phyloP scores from a whole-genome alignment of 1,140 invertebrate genomes.

The Pseudomyrmex gracilis region DNA sequence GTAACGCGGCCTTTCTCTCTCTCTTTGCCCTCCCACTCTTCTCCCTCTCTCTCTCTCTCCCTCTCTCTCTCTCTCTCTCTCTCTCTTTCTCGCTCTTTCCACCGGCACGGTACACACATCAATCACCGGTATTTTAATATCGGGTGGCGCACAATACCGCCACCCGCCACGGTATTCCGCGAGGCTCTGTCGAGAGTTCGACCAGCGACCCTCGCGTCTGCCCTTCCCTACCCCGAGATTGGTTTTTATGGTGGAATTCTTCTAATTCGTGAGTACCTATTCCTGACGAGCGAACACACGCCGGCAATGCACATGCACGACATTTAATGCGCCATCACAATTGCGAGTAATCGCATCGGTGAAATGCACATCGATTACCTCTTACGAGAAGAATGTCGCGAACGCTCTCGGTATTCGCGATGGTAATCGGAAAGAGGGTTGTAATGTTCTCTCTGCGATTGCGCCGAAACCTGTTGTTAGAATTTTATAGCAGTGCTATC shows the following conservation, averaged over 20 bases:
- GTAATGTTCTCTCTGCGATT: conserved; percentile 21
- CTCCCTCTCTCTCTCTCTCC: conserved; percentile 56
- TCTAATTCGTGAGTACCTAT: conserved; percentile 79
- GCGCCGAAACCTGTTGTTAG: not conserved
- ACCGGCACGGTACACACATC: conserved; percentile 84
- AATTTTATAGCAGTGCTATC: conserved; percentile 41
- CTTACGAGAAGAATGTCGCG: conserved; percentile 50
- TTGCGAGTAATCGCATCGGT: conserved; percentile 69
- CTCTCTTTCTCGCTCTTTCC: conserved; percentile 52
- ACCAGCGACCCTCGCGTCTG: conserved; percentile 26
- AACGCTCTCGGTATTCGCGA: conserved; percentile 44
- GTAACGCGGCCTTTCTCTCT: conserved; percentile 22
- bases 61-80: conserved; percentile 32
- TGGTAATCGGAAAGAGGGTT: conserved; percentile 38
- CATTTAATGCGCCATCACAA: conserved; percentile 65
- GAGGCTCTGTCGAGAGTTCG: conserved; percentile 61
- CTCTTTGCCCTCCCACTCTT: conserved; percentile 46
- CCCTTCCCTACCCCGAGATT: conserved; percentile 56
- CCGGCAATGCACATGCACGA: conserved; percentile 18
- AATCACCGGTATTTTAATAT: conserved; percentile 86
- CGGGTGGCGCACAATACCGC: conserved; percentile 84
- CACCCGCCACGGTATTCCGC: conserved; percentile 71
- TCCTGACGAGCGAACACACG: conserved; percentile 30
- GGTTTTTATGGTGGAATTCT: conserved; percentile 83
- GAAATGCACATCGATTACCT: conserved; percentile 71